Percentiles rank a stretch among this genome's conserved stretches.
Evolutionary conservation across 92 coral and sea anemone species (phyloP).

Genomic region (Actinernus sp.): DNA sequence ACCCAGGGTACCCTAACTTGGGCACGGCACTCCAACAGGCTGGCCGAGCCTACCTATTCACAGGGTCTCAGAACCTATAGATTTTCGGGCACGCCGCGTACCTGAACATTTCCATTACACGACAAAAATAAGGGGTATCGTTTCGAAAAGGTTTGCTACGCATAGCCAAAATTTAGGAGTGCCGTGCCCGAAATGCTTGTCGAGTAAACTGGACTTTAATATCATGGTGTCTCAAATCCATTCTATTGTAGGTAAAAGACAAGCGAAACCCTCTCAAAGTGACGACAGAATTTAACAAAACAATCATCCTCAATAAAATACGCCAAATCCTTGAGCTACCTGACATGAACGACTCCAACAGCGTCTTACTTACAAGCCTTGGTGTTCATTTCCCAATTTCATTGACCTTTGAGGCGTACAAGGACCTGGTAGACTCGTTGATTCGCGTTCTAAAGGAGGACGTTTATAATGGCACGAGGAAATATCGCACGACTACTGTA

Average conservation of each 20-base stretch:
- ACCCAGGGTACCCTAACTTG: too few relatives aligned
- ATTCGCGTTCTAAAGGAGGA: constrained; percentile 29
- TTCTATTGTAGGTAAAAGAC: constrained; percentile 67
- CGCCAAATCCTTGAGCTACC: constrained; percentile 44
- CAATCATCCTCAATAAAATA: constrained; percentile 34
- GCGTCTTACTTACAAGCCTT: constrained; percentile 53
- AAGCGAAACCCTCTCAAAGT: constrained; percentile 48
- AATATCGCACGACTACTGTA: constrained; percentile 26
- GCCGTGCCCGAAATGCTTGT: too few relatives aligned
- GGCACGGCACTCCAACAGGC: too few relatives aligned
- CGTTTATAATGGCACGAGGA: constrained; percentile 14
- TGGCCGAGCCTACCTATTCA: too few relatives aligned
- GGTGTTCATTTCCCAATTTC: constrained; percentile 69
- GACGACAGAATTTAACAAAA: constrained; percentile 39
- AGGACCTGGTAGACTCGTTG: constrained; percentile 33
- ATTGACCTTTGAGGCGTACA: constrained; percentile 37
- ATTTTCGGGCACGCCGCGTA: too few relatives aligned
- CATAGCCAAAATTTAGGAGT: too few relatives aligned
- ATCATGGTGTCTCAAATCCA: too few relatives aligned
- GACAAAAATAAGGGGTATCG: too few relatives aligned
- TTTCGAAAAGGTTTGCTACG: too few relatives aligned
- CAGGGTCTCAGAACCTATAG: too few relatives aligned
- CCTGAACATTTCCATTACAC: too few relatives aligned
- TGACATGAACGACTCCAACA: constrained; percentile 34
- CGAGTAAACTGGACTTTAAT: too few relatives aligned